Evolutionary conservation across 2,797 vertebrate species (phyloP), one percentile per base, ranked within the genome.

Genomic region (Melanotaenia nigrans): DNA sequence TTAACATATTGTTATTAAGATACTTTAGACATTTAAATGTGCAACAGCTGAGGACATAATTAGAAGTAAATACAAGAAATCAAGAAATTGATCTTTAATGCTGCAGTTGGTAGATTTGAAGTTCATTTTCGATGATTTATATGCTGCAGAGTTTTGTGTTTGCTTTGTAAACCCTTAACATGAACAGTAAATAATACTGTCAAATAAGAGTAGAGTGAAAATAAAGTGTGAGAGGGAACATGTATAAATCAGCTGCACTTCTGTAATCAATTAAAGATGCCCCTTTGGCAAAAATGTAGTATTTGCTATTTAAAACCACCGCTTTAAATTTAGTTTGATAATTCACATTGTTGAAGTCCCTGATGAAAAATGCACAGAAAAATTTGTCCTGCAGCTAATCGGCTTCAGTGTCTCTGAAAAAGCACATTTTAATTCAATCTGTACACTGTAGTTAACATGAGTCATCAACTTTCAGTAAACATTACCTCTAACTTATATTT

Each of bases 401-500:
- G n/a, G 40, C 42, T 42, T 77, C 40, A 47, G 12, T 53, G 7
- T 45, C 18, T 22, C 5, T 56, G 20, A 35, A 68, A 68, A 60
- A 60, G 51, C 13, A 8, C 0, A 42, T 54, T 78, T 75, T 59
- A 7, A 61, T 71, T 71, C 0, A 47, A 32, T 45, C 5, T 61
- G 10, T 72, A 49, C 38, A 16, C 69, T 51, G 24, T 28, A 36
- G n/a, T 59, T 25, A 42, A n/a, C 22, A 24, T 16, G 24, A 67
- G 47, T 60, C 62, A 38, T 54, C 33, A 33, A 13, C 47, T 67
- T 42, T 56, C 33, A 28, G 28, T 73, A 38, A 73, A 75, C 62
- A 62, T 32, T 32, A 18, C 66, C 58, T 68, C 11, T 49, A 53
- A 81, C 51, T 35, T 32, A 55, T 42, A 65, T 54, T 79, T 51